These are phyloP conservation scores for Eudasyphora cyanicolor DNA, from an alignment of 2,888 invertebrate genomes.

Conservation along the genomic window DNA sequence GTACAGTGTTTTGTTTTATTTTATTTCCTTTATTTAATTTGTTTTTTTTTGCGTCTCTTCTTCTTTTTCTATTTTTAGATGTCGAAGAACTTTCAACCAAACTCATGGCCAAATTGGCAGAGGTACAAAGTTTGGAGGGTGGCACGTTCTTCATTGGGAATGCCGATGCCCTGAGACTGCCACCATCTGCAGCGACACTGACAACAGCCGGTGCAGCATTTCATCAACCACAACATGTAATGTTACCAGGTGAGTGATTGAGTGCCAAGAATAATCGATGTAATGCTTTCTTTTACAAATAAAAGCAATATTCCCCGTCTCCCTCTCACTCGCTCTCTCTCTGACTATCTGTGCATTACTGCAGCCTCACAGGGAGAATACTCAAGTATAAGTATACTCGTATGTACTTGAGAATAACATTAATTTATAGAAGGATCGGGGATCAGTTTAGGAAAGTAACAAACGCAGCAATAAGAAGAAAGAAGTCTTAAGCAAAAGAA, in stretches of 20 bases:
- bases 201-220: conserved; percentile 70
- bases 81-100: conserved; percentile 80
- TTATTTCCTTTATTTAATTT: conserved; percentile 27
- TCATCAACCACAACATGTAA: conserved; percentile 77
- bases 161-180: conserved; percentile 77
- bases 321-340: no score
- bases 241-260: conserved; percentile 77
- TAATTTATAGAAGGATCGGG: no score
- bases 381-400: no score
- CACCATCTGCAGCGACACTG: conserved; percentile 58
- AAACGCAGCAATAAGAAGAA: conserved; percentile 22
- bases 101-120: conserved; percentile 80
- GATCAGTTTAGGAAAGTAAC: no score
- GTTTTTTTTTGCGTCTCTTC: conserved; percentile 41
- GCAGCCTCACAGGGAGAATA: no score
- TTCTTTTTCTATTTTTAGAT: conserved; percentile 73
- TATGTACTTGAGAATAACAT: no score
- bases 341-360: no score
- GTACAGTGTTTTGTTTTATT: background rate
- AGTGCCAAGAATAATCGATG: background rate
- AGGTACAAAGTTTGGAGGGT: conserved; percentile 79
- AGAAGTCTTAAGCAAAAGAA: background rate
- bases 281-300: background rate
- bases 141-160: conserved; percentile 80
- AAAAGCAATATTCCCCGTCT: background rate